Conservation (phyloP, 2,113 vertebrate genomes). For the Rhodinocichla rosea region DNA sequence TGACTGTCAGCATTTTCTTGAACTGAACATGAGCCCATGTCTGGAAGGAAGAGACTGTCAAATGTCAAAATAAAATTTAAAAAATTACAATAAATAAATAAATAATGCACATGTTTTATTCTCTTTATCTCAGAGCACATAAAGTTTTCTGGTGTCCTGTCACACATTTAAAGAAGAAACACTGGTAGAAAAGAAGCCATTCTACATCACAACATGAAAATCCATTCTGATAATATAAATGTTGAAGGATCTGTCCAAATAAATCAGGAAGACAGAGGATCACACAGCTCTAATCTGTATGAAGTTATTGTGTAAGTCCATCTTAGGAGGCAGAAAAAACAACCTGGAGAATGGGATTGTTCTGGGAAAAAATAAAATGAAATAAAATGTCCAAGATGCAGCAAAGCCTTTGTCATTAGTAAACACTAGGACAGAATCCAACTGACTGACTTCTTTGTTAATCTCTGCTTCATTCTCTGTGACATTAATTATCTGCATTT, state of each 20-base stretch:
- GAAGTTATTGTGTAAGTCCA: background rate
- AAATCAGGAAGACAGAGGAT: background rate
- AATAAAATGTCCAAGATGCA: background rate
- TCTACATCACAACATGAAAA: background rate
- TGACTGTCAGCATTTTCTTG: background rate
- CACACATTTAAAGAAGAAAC: background rate
- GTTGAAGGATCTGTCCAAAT: constrained; percentile 8
- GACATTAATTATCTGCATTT: constrained; percentile 10
- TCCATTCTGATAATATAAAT: background rate
- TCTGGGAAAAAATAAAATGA: background rate
- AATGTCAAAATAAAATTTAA: background rate
- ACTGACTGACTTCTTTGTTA: background rate
- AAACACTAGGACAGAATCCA: background rate
- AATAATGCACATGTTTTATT: background rate
- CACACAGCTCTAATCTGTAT: background rate
- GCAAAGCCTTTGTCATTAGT: background rate
- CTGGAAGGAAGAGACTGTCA: background rate
- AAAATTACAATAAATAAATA: background rate
- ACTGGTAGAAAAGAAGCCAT: background rate
- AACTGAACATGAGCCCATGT: background rate
- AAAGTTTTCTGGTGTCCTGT: background rate
- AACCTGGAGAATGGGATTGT: background rate
- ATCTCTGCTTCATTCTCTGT: background rate
- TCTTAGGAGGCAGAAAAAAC: background rate
- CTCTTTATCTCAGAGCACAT: background rate